Evolutionary conservation across 2,888 invertebrate species (phyloP), one percentile per base, ranked within the genome.

Genomic region (Campopleginae sp.): DNA sequence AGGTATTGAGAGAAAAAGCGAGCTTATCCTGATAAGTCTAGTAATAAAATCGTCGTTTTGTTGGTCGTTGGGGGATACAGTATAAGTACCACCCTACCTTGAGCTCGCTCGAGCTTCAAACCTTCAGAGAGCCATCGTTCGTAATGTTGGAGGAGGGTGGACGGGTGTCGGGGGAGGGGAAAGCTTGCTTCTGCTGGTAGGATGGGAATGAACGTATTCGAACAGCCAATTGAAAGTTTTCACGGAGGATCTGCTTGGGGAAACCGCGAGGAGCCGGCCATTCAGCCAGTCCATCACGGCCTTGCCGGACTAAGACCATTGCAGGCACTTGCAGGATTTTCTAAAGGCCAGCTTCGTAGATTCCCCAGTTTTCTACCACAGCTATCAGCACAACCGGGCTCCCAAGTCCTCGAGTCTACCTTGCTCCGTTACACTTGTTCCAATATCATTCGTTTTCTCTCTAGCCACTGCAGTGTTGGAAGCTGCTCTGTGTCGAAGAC

Each of bases 1-100:
- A 76, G 70, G 66, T 66, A 86, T 79, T 72, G 68, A 79, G 85
- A 84, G 61, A 79, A 80, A 87, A 84, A 85, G 84, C 83, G 84
- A 87, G 84, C 81, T 85, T 79, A 85, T 85, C 85, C 78, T 68
- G 85, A 82, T 85, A 82, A 85, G 81, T 81, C 81, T 70, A 75
- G 81, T 85, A 81, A 85, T 85, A 85, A 85, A 85, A 85, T 85
- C 68, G 84, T 81, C 84, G 78, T 85, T 81, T 68, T 70, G 81
- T 78, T 71, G 78, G 81, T 75, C 81, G 68, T 78, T 82, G 63
- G 51, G 70, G 81, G 63, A 85, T 85, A 79, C 74, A 78, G 78
- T 75, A 79, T 85, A 85, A 81, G 78, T 70, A 82, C 75, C 78
- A 70, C 46, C 75, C 80, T 68, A 44, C 66, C 54, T 42, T 54